Conservation (phyloP, 30 jellyfish, hydroid and myxozoan species). For the Aurelia sp. region DNA sequence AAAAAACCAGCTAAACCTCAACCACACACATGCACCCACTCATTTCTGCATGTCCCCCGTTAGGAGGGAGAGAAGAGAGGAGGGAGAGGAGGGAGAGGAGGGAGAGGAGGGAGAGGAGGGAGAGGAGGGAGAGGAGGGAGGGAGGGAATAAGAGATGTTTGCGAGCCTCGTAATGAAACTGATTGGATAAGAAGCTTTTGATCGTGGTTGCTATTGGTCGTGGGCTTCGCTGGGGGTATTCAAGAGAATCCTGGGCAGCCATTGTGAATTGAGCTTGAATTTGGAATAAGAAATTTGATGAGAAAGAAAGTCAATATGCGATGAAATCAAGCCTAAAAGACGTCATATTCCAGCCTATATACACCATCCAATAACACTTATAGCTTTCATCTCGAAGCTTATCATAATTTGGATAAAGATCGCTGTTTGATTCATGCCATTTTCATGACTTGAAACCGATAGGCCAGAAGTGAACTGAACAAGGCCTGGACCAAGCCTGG, state of each 20-base stretch:
- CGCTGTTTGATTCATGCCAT: background rate
- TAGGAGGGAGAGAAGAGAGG: background rate
- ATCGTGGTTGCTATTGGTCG: slow-evolving; percentile 85
- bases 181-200: slow-evolving; percentile 27
- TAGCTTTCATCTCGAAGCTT: background rate
- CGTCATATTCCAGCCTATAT: slow-evolving; percentile 25
- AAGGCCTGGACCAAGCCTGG: too few relatives aligned
- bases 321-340: slow-evolving; percentile 9
- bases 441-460: slow-evolving; percentile 3
- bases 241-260: slow-evolving; percentile 76
- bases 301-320: slow-evolving; percentile 43
- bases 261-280: slow-evolving; percentile 76
- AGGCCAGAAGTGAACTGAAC: slow-evolving; percentile 4
- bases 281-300: slow-evolving; percentile 21
- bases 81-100: too few relatives aligned
- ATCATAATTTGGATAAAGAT: background rate
- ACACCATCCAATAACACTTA: background rate
- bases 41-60: background rate
- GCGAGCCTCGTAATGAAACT: background rate
- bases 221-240: slow-evolving; percentile 88
- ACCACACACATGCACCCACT: too few relatives aligned
- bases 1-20: too few relatives aligned
- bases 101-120: background rate
- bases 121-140: too few relatives aligned
- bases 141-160: background rate